Conservation (phyloP, 2,113 vertebrate species). For the Strix uralensis region DNA sequence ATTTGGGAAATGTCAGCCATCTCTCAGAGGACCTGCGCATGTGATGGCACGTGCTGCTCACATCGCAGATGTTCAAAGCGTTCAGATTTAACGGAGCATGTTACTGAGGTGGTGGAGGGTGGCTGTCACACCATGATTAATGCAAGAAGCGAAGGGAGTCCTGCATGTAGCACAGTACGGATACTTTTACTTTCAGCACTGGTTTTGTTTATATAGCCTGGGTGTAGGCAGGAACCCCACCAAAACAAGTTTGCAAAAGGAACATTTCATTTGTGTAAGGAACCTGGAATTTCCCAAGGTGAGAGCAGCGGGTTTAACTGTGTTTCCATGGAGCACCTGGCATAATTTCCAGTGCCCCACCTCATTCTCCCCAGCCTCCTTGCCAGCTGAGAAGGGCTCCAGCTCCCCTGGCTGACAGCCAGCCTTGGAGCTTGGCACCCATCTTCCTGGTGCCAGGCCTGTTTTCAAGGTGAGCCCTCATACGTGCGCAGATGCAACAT, state of each 20-base stretch:
- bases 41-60: background rate
- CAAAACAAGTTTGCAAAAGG: conserved; percentile 39
- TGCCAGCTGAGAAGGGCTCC: background rate
- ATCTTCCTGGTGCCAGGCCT: background rate
- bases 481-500: background rate
- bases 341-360: background rate
- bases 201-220: background rate
- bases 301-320: background rate
- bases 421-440: background rate
- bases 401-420: background rate
- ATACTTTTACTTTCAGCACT: background rate
- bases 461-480: background rate
- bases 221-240: conserved; percentile 6
- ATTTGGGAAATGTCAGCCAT: background rate
- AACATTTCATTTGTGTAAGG: background rate
- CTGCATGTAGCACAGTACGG: background rate
- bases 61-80: background rate
- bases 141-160: background rate
- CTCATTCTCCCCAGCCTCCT: background rate
- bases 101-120: background rate
- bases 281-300: conserved; percentile 38
- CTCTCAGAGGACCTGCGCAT: background rate
- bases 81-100: background rate
- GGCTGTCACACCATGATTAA: background rate
- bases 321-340: background rate